Base-by-base conservation (phyloP, 2,113 vertebrate species). In the Syngnathoides biaculeatus region DNA sequence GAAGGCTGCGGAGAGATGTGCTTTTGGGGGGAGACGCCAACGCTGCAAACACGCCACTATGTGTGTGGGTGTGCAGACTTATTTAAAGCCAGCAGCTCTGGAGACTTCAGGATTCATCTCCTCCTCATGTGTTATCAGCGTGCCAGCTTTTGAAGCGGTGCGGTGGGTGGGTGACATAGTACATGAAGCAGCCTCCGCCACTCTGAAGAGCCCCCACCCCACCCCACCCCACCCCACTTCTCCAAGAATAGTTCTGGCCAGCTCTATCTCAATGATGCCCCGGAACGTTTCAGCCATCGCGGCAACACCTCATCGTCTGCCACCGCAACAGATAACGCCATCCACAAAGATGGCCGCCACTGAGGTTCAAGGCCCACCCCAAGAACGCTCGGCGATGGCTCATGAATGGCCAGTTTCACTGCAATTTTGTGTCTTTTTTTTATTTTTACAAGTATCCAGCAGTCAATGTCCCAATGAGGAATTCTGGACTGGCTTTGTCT, bases 401-500 rank as follows among this genome's bases (percentile, higher is more conserved):
- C 8, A 0, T 58, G 3, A 20, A 58, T 2, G 43, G 20, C 7
- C 12, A 0, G 6, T 24, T 12, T 12, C 3, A 50, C 64, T 9
- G 13, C 50, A 52, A n/a, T n/a, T n/a, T n/a, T n/a, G n/a, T n/a
- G n/a, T n/a, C n/a, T n/a, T n/a, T n/a, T n/a, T n/a, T n/a, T n/a
- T n/a, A n/a, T n/a, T n/a, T n/a, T n/a, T n/a, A n/a, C n/a, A n/a
- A n/a, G n/a, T n/a, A n/a, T n/a, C n/a, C n/a, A 73, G 82, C 80
- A 62, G 80, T 75, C 64, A 64, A 75, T 81, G 82, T 83, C 72
- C 79, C 78, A 70, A 83, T 80, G 79, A 74, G 84, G 86, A 90
- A 87, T 90, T 83, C 81, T 76, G 83, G 86, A 88, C 82, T 88
- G 88, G 88, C 84, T 86, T 91, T 88, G 88, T 92, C 90, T 92